A percentile compares a stretch with the other conserved stretches of the same genome.
Evolutionary conservation across 2,888 invertebrate species (phyloP).

Genomic region (Mechanitis messenoides): DNA sequence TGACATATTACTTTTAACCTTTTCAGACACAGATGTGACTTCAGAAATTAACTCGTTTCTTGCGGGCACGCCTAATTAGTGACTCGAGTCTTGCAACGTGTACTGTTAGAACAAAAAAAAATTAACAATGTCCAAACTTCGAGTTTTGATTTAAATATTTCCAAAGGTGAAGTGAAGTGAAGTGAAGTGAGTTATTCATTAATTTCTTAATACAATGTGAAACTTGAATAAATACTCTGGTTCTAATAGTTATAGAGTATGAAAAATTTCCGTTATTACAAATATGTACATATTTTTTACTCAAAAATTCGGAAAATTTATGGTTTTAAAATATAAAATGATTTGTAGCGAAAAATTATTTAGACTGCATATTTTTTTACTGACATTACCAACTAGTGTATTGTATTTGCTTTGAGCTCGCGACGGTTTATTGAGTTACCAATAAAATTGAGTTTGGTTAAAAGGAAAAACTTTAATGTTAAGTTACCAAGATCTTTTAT

Average conservation of each 20-base stretch:
- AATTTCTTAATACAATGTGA: too few relatives aligned
- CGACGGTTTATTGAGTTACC: constrained; percentile 4
- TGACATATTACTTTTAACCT: constrained; percentile 7
- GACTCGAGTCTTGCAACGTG: constrained; percentile 11
- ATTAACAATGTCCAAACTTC: too few relatives aligned
- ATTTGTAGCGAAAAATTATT: background rate
- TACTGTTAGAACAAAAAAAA: constrained; percentile 17
- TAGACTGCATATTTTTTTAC: background rate
- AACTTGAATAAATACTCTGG: too few relatives aligned
- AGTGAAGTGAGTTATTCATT: too few relatives aligned
- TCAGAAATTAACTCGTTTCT: constrained; percentile 27
- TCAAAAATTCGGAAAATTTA: background rate
- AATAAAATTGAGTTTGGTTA: constrained; percentile 6
- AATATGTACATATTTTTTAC: background rate
- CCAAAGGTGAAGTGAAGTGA: too few relatives aligned
- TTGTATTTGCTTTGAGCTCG: constrained; percentile 5
- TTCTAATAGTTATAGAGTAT: too few relatives aligned
- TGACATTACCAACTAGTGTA: constrained; percentile 1
- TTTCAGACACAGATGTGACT: constrained; percentile 22
- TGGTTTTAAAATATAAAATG: background rate
- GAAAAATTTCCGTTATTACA: too few relatives aligned
- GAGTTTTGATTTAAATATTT: too few relatives aligned
- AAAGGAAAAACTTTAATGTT: constrained; percentile 7
- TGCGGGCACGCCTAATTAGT: constrained; percentile 27
- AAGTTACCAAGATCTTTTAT: constrained; percentile 1